Evolutionary conservation across 2,113 vertebrate genomes (phyloP), one percentile per base, ranked within the genome.

Genomic region (Misgurnus anguillicaudatus): DNA sequence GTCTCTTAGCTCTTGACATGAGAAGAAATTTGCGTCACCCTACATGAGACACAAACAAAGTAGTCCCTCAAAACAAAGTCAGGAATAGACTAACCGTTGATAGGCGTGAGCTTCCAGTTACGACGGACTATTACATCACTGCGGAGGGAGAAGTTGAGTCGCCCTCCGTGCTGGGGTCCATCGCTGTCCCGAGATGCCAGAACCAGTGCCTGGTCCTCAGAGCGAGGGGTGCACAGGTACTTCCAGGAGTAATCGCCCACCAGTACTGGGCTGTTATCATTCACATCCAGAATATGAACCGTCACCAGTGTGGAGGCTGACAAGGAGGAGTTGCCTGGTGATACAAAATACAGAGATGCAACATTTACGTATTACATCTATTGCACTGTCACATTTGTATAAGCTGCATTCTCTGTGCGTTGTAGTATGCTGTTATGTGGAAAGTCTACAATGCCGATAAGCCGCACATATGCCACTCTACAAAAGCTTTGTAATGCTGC

Each of bases 221-320:
- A 92, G 75, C 89, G 93, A 61, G 94, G 93, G 0, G 93, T 95
- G 80, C 95, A 96, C 83, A 96, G 90, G 82, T 94, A 92, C 79
- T 94, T 92, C 90, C 91, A 91, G 38, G 90, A 92, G 47, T 93
- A 93, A 82, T 94, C 90, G 24, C 92, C 92, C n/a, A 92, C 89
- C 51, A 93, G 84, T 64, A 91, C 90, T 0, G 92, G 93, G 62
- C 91, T 91, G 84, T 94, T 94, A 81, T 94, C 92, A 10, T 92
- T 94, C 55, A 94, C 90, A 68, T 93, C 92, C 85, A 93, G 83
- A 78, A 96, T 94, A 38, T 91, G 92, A 57, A 97, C 92, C 0
- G 90, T 91, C 4, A 96, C 88, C 64, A 90, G 80, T 0, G 91
- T 94, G 42, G 91, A 94, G 0, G 92, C 90, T 1, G 90, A 93